phyloP scores from a whole-genome alignment of 2,888 invertebrate genomes.

The Ganaspis brasiliensis region DNA sequence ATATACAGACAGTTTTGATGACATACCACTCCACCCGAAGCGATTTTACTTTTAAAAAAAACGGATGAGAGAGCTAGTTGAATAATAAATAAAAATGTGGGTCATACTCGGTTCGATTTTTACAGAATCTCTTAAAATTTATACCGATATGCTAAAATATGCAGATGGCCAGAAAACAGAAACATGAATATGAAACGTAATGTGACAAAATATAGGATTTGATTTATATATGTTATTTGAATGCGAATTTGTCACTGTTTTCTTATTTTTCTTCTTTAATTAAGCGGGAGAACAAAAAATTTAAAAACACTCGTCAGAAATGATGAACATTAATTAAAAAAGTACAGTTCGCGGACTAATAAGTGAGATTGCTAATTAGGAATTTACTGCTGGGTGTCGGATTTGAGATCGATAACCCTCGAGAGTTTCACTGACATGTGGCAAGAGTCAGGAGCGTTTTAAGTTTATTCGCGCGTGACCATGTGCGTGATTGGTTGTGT shows the following conservation, averaged over 20 bases:
- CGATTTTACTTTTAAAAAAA: constrained; percentile 22
- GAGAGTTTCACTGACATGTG: constrained; percentile 10
- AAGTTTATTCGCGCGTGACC: constrained; percentile 1
- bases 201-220: neutral
- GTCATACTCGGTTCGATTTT: neutral
- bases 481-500: constrained; percentile 21
- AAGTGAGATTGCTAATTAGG: constrained; percentile 22
- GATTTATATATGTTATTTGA: neutral
- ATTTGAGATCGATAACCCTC: constrained; percentile 28
- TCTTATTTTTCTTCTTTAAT: no score
- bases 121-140: constrained; percentile 18
- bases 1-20: constrained; percentile 24
- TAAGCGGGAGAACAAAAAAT: no score
- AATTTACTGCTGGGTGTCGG: constrained; percentile 21
- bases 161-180: neutral
- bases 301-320: no score
- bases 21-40: constrained; percentile 17
- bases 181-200: neutral
- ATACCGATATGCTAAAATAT: neutral
- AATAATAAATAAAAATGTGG: constrained; percentile 39
- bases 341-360: constrained; percentile 1
- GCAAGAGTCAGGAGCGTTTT: constrained; percentile 18
- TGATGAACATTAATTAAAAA: constrained; percentile 21
- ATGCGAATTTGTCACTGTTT: no score
- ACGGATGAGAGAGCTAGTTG: constrained; percentile 19